Evolutionary conservation across 2,888 invertebrate species (phyloP), one percentile per base, ranked within the genome.

Genomic region (Anagyrus pseudococci): DNA sequence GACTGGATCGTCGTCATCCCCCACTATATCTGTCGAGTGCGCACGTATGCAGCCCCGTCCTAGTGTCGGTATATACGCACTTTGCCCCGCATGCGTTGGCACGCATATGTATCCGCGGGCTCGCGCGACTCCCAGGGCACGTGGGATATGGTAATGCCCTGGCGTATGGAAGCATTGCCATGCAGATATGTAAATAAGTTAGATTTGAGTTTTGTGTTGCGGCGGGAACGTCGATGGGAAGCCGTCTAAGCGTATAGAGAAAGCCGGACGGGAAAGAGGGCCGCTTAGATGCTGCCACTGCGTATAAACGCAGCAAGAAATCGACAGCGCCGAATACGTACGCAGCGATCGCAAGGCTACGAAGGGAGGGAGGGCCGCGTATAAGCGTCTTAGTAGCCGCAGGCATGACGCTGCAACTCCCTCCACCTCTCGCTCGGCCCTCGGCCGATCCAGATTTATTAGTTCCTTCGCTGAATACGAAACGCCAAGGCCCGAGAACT

Each of bases 101-200:
- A 77, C 77, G 77, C 77, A 64, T 71, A 70, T 70, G 29, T n/a
- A 29, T 68, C 67, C 55, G 56, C 52, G 43, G 48, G 17, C 15
- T 13, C 43, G 40, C 53, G 52, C 56, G 10, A 46, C 25, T 23
- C 25, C 23, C 48, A 29, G 4, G 4, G 66, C n/a, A n/a, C 68
- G 69, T 64, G 70, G 73, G 71, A 75, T 80, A 80, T 80, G 79
- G 74, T 78, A 79, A 79, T 79, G 75, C 50, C 62, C 71, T 72
- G 70, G 67, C 75, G 64, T n/a, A n/a, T n/a, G 69, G 73, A 73
- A 72, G 69, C 77, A 75, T 76, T 74, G 74, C 72, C 40, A n/a
- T 6, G 49, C 73, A 75, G 77, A 79, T 79, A 80, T 80, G 80
- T 79, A 80, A 80, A 80, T 80, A 75, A 75, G 77, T 77, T 77